A percentile compares a stretch with the other conserved stretches of the same genome.
Conservation (phyloP, 2,888 invertebrate genomes). For the Cerceris rybyensis region DNA sequence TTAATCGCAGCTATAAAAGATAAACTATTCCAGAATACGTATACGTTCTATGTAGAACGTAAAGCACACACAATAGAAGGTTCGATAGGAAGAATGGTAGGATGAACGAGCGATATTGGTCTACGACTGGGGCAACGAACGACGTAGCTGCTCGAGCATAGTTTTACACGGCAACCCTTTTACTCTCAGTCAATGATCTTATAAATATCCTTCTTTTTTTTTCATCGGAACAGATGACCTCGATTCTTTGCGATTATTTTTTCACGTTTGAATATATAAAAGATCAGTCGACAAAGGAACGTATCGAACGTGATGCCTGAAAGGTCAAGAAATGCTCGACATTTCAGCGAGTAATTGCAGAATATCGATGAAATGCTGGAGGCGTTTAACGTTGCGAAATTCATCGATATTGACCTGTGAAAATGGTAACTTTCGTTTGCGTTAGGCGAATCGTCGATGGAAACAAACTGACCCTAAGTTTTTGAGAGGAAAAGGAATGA, state of each 20-base stretch:
- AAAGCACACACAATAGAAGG: conserved; percentile 23
- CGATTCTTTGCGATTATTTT: conserved; percentile 14
- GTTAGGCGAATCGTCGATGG: background rate
- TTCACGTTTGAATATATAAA: background rate
- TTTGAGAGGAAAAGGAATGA: too few relatives aligned
- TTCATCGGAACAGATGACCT: conserved; percentile 6
- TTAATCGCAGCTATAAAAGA: conserved; percentile 22
- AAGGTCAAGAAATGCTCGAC: background rate
- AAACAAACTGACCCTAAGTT: background rate
- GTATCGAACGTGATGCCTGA: background rate
- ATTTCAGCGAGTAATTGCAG: background rate
- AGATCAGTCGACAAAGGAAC: background rate
- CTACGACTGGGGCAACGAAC: conserved; percentile 22
- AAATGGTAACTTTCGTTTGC: background rate
- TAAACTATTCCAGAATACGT: conserved; percentile 15
- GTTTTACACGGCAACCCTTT: conserved; percentile 6
- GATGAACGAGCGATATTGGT: conserved; percentile 19
- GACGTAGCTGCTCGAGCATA: background rate
- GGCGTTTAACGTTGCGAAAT: conserved; percentile 1
- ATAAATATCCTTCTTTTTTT: background rate
- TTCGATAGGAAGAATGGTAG: conserved; percentile 10
- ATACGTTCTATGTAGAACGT: background rate
- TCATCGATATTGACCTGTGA: background rate
- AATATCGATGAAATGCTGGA: background rate
- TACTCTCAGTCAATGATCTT: conserved; percentile 2